A percentile compares a stretch with the other conserved stretches of the same genome.
phyloP scores from a whole-genome alignment of 2,113 vertebrate species.

The Oostethus manadensis region DNA sequence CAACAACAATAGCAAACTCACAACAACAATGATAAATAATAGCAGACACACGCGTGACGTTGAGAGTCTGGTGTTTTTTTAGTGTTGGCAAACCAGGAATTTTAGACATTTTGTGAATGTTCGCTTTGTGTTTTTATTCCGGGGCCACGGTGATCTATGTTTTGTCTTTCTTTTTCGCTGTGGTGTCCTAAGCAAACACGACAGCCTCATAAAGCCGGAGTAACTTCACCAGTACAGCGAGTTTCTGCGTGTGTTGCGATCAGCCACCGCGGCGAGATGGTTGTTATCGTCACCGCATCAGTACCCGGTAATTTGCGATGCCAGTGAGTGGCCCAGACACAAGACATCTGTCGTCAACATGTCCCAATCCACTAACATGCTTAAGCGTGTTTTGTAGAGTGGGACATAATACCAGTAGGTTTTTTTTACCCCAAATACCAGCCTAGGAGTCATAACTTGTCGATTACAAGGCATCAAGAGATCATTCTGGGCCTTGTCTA shows the following conservation, averaged over 20 bases:
- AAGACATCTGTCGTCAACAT: slow-evolving; percentile 60
- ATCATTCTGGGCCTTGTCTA: neutral
- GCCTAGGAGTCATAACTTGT: neutral
- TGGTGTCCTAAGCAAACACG: slow-evolving; percentile 66
- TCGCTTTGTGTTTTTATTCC: slow-evolving; percentile 1
- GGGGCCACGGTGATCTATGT: slow-evolving; percentile 43
- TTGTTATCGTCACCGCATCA: slow-evolving; percentile 31
- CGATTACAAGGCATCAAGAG: neutral
- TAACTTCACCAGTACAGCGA: slow-evolving; percentile 32
- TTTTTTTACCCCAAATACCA: neutral
- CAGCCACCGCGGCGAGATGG: slow-evolving; percentile 39
- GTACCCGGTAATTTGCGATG: slow-evolving; percentile 34
- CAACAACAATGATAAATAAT: no score
- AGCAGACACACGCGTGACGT: no score
- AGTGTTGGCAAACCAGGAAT: neutral
- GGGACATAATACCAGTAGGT: slow-evolving; percentile 1
- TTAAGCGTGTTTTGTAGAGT: neutral
- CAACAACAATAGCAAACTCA: no score
- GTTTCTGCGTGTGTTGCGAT: slow-evolving; percentile 16
- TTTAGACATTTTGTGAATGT: slow-evolving; percentile 2
- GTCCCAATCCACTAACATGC: slow-evolving; percentile 17
- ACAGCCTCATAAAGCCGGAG: slow-evolving; percentile 44
- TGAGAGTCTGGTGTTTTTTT: no score
- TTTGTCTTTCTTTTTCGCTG: neutral
- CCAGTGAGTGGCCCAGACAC: slow-evolving; percentile 40